Base-by-base conservation (phyloP, 2,797 vertebrate species). In the Sebastes baramenuke region DNA sequence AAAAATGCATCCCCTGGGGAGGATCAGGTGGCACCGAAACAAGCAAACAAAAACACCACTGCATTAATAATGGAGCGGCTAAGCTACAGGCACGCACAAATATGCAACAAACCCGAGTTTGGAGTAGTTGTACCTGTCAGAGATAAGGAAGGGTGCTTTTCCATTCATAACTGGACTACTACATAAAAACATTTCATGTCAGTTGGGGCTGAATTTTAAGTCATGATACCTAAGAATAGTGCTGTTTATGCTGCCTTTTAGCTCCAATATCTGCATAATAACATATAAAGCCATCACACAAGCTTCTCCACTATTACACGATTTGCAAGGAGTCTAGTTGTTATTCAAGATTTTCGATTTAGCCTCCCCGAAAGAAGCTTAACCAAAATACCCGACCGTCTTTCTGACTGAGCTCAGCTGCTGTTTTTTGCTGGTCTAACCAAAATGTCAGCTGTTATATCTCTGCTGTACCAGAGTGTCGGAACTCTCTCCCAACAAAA, bases 41-140 rank as follows among this genome's bases (percentile, higher is more conserved):
- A 92, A 94, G 89, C 80, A 92, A 94, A 93, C 90, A 93, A 94
- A 93, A 94, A 94, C 88, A 89, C 79, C 42, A 13, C 79, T 62
- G 80, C 89, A 93, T 95, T 87, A 95, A 94, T 94, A 93, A 94
- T 94, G 84, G 74, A 95, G 79, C 4, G 77, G 49, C 83, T 71
- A 54, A 80, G 65, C 77, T 81, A 30, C 72, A 74, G 2, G 58
- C 68, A 56, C 34, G 32, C 65, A 80, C 54, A 75, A 66, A 85
- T 67, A 78, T 16, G 38, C 29, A 13, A 65, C 49, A 46, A 60
- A 59, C 42, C 22, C 0, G 3, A 25, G 69, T 76, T 65, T 38
- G 69, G 49, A 79, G 73, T 16, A 70, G 54, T 11, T 79, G 74
- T 58, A 60, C 56, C 70, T 72, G 68, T 83, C 77, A 78, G 56